These are phyloP conservation scores for Amorpha juglandis DNA, from an alignment of 2,888 invertebrate genomes.

Conservation along the genomic window DNA sequence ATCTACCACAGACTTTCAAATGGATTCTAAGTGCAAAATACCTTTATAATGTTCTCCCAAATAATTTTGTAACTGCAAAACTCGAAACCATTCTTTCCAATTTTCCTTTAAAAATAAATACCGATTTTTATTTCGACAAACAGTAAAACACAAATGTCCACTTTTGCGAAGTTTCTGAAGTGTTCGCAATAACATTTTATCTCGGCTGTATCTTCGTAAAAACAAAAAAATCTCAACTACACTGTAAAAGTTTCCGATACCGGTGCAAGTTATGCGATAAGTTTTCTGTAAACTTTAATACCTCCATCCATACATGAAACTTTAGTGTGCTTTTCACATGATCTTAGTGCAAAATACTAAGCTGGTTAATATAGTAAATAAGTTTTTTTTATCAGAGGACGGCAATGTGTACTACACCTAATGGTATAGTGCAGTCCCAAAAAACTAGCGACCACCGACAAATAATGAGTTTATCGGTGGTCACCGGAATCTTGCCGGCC, in stretches of 20 bases:
- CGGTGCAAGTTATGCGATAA: constrained; percentile 23
- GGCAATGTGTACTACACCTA: too few species aligned
- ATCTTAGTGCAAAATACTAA: neutral
- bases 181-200: constrained; percentile 25
- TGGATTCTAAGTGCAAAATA: neutral
- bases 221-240: constrained; percentile 20
- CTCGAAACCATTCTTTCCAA: neutral
- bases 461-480: too few species aligned
- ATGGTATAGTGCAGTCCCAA: too few species aligned
- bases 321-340: neutral
- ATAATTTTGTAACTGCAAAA: neutral
- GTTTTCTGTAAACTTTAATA: constrained; percentile 15
- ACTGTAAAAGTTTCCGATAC: constrained; percentile 15
- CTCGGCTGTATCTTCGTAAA: constrained; percentile 10
- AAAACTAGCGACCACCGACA: too few species aligned
- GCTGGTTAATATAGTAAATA: neutral
- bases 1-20: neutral
- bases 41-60: too few species aligned
- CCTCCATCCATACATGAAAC: neutral
- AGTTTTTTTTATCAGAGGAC: too few species aligned
- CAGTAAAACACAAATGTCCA: constrained; percentile 24
- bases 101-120: constrained; percentile 3
- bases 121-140: constrained; percentile 3
- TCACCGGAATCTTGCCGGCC: too few species aligned
- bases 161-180: constrained; percentile 16